Evolutionary conservation across 2,797 vertebrate genomes (phyloP), one percentile per base, ranked within the genome.

Genomic region (Picus viridis): DNA sequence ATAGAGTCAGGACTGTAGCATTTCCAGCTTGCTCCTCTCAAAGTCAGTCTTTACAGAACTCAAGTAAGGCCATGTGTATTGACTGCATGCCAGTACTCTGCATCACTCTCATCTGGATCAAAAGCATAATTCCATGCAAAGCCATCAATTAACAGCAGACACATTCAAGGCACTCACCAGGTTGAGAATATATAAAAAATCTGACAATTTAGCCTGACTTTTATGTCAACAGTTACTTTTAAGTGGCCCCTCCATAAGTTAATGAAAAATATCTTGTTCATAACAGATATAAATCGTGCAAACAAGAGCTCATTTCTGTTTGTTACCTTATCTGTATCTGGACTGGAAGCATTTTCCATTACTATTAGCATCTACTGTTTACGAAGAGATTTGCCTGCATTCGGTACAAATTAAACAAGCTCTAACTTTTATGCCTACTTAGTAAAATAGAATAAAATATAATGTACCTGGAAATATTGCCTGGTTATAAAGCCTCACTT

Each of bases 291-390:
- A 73, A 93, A 92, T 81, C 83, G 84, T 80, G 27, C 41, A 86
- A 91, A 70, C 24, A 73, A 78, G 24, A 86, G 62, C 15, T 81
- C 29, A 29, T 63, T 87, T 34, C 16, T 94, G 22, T 79, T 79
- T 88, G 53, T 83, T 87, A 78, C 73, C 41, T 70, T 57, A 74
- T 65, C 86, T 54, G 30, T 57, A 62, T 63, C 3, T 2, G 51
- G 53, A 88, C 91, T 88, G 83, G 67, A 92, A 83, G 29, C 15
- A 29, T 94, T 84, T 89, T 94, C 65, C 32, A 17, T 88, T 83
- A 89, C 26, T 84, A 30, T 78, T 70, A 83, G 34, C 58, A 86
- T 36, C 22, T 69, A 30, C 10, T 78, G 51, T 89, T 96, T 91
- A 85, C 72, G 83, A 29, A 92, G 68, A 93, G 63, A 86, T 92